These are phyloP conservation scores for Phoeniculus purpureus DNA, from an alignment of 2,797 vertebrate species.

Conservation along the genomic window DNA sequence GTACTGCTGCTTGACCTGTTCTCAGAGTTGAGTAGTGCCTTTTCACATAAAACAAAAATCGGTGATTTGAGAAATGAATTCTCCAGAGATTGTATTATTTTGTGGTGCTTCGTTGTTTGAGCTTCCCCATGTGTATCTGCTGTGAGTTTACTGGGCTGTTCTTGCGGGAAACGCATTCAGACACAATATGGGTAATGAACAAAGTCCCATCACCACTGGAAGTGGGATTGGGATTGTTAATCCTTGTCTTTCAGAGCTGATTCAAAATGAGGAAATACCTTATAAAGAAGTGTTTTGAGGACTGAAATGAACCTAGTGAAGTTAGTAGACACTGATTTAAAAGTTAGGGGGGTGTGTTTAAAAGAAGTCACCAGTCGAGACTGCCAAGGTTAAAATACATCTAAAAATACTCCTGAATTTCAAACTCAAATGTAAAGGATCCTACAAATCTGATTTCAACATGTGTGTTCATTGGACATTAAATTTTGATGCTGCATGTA, in stretches of 20 bases:
- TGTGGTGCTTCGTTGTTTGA: background rate
- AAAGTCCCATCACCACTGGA: background rate
- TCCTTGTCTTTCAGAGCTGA: background rate
- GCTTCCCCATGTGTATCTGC: background rate
- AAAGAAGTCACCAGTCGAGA: background rate
- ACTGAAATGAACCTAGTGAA: background rate
- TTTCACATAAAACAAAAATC: background rate
- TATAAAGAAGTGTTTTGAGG: background rate
- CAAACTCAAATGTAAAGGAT: background rate
- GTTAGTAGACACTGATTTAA: background rate
- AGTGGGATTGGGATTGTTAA: background rate
- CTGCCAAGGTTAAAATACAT: background rate
- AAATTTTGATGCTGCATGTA: background rate
- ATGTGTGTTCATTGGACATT: background rate
- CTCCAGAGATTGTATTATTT: background rate
- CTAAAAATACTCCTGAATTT: background rate
- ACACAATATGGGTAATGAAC: background rate
- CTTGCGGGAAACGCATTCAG: background rate
- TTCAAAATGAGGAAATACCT: background rate
- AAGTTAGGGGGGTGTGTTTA: background rate
- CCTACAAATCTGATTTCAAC: background rate
- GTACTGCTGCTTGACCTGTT: background rate
- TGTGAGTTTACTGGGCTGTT: background rate
- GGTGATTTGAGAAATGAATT: background rate
- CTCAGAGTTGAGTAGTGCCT: background rate